A percentile compares a stretch with the other conserved stretches of the same genome.
These are phyloP conservation scores for Corydoras sp. DNA, from an alignment of 2,113 vertebrate species.

Conservation along the genomic window DNA sequence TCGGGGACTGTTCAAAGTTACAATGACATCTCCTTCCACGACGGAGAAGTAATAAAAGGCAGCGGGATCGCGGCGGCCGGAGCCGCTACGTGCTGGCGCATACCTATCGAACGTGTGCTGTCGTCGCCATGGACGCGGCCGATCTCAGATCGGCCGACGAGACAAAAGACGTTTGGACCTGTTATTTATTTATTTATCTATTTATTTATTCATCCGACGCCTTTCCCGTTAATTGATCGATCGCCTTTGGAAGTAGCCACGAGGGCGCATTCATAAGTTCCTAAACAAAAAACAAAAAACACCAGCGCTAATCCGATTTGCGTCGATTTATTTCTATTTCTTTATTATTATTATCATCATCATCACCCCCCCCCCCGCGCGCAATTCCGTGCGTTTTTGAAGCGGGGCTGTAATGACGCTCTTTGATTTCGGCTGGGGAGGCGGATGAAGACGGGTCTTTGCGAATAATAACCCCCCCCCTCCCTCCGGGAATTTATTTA, in stretches of 20 bases:
- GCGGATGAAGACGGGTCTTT: background rate
- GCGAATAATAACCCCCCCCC: background rate
- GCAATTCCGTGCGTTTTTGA: no score
- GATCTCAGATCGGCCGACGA: slow-evolving; percentile 63
- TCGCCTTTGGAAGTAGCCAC: slow-evolving; percentile 10
- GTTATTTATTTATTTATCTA: background rate
- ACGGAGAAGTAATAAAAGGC: slow-evolving; percentile 37
- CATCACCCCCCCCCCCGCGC: no score
- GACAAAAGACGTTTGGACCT: slow-evolving; percentile 63
- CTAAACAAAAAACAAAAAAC: background rate
- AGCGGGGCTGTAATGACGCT: no score
- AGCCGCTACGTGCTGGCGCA: slow-evolving; percentile 44
- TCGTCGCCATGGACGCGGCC: slow-evolving; percentile 49
- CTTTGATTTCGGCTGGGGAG: no score
- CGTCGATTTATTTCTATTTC: background rate
- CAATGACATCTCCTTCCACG: slow-evolving; percentile 46
- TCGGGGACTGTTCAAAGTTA: slow-evolving; percentile 51
- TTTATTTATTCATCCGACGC: background rate
- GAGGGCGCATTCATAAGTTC: slow-evolving; percentile 14
- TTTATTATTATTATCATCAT: no score
- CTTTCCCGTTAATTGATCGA: slow-evolving; percentile 43
- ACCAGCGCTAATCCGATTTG: slow-evolving; percentile 2
- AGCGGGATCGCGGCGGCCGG: slow-evolving; percentile 3
- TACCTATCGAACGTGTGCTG: slow-evolving; percentile 31
- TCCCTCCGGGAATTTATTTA: background rate